Base-by-base conservation (phyloP, 2,888 invertebrate genomes). In the Eupithecia exiguata region DNA sequence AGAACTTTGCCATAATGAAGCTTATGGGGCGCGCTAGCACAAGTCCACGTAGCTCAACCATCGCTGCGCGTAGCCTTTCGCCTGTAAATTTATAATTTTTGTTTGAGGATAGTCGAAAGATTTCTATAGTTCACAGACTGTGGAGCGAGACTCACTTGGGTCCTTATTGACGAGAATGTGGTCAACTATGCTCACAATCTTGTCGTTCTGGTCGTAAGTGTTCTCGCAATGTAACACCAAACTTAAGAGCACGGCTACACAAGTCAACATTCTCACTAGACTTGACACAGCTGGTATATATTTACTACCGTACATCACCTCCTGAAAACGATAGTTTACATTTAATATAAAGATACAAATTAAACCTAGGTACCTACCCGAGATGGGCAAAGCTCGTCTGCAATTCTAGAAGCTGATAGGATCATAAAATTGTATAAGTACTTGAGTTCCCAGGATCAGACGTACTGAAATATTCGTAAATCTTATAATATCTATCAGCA, bases 401-500 rank as follows among this genome's bases (percentile, higher is more conserved):
- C 46, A 46, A 18, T 46, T 46, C 18, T 10, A 18, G 16, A 18
- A 46, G 16, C 46, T 4, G 46, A 77, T 46, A 43, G 9, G 6
- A 53, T 43, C n/a, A 49, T n/a, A 40, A 36, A 30, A 30, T 30
- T 21, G 1, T 7, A 3, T 30, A 21, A n/a, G 9, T 38, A 63
- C 77, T 88, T 91, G 90, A 12, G 87, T 82, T 43, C 88, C 87
- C 40, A 87, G 78, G 21, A 86, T 36, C 21, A 91, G 77, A 63
- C 91, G 87, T 2, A 91, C 86, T 0, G 87, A 81, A 58, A 90
- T 75, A 79, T 93, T 92, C 3, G 87, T 85, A 72, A 86, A 88
- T 78, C 91, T 83, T 49, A 92, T 85, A 84, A 91, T 89, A 72
- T 92, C 92, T 67, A 91, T 87, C 16, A 92, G 84, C 30, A 92